Evolutionary conservation across 2,888 invertebrate species (phyloP).

Genomic region (Nephrotoma guestfalica): DNA sequence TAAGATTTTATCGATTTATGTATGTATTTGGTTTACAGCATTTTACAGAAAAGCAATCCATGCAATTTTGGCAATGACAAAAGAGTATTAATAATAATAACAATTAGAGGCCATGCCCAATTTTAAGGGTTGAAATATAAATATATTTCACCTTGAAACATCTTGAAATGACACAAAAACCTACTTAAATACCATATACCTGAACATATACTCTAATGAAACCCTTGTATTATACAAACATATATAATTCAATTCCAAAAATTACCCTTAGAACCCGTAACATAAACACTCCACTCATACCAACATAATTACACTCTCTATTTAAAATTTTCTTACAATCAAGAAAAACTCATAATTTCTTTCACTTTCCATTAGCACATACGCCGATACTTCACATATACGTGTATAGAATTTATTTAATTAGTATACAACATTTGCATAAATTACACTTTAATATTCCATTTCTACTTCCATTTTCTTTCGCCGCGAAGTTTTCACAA

Average conservation of each 20-base stretch:
- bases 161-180: background rate
- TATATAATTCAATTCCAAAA: background rate
- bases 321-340: background rate
- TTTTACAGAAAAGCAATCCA: too few species aligned
- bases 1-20: background rate
- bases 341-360: background rate
- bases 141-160: background rate
- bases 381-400: background rate
- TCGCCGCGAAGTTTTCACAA: background rate
- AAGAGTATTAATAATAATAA: too few species aligned
- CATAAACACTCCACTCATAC: background rate
- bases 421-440: background rate
- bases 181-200: background rate
- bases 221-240: background rate
- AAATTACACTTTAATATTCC: background rate
- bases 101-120: too few species aligned
- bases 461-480: background rate
- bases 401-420: background rate
- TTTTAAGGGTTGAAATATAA: background rate
- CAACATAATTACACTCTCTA: background rate
- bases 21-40: too few species aligned
- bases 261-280: background rate
- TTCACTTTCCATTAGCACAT: background rate
- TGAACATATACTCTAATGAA: background rate
- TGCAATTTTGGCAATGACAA: too few species aligned